Conservation (phyloP, 2,113 vertebrate genomes). For the Connochaetes taurinus region DNA sequence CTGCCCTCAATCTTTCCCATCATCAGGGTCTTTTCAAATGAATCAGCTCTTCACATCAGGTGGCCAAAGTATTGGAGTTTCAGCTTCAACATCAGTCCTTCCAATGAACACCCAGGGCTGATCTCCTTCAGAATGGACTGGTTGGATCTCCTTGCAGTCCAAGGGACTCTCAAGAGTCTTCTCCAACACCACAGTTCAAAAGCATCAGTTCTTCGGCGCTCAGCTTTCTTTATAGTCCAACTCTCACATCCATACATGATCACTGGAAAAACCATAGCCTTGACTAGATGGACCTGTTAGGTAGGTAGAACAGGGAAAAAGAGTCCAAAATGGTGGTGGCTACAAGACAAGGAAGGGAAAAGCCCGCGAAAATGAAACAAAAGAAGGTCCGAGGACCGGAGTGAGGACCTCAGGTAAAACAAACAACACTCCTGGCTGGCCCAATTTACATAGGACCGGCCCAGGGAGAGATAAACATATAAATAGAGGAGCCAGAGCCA, state of each 20-base stretch:
- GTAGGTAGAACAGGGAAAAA: too few relatives aligned
- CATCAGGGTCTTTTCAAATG: neutral
- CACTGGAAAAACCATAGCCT: neutral
- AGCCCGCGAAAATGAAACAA: too few relatives aligned
- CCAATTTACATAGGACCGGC: too few relatives aligned
- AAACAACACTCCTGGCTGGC: too few relatives aligned
- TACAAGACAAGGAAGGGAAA: too few relatives aligned
- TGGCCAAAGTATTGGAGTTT: neutral
- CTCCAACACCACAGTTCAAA: neutral
- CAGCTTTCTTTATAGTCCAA: neutral
- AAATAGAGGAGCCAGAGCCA: too few relatives aligned
- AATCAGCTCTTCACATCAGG: neutral
- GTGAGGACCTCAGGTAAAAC: too few relatives aligned
- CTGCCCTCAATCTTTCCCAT: neutral
- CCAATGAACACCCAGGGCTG: neutral
- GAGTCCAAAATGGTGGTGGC: too few relatives aligned
- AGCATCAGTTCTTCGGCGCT: fast-evolving
- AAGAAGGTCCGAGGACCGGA: too few relatives aligned
- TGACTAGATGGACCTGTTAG: neutral
- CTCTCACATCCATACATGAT: neutral
- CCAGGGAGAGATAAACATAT: too few relatives aligned
- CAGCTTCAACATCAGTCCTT: neutral
- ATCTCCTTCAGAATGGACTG: neutral
- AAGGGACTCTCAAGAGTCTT: neutral
- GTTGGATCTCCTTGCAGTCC: neutral